These are phyloP conservation scores for Adineta ricciae DNA, from an alignment of 2,888 invertebrate genomes.

Conservation along the genomic window DNA sequence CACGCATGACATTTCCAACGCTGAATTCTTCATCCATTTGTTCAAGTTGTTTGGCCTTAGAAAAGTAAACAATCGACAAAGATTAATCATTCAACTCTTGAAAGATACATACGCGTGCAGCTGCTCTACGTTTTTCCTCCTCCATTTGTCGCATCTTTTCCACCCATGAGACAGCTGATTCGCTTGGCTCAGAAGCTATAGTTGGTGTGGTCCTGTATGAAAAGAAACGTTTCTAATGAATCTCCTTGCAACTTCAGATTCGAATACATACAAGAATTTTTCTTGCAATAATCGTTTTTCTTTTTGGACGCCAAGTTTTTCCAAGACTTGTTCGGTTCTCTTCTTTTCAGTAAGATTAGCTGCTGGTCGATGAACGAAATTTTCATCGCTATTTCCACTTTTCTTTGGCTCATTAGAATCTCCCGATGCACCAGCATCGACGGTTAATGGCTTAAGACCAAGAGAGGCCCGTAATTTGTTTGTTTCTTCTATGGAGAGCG, in stretches of 20 bases:
- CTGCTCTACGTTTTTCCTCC: conserved; percentile 71
- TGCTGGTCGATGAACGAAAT: conserved; percentile 53
- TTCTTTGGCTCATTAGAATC: conserved; percentile 53
- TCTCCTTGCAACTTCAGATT: neutral
- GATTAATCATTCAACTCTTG: neutral
- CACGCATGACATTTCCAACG: conserved; percentile 69
- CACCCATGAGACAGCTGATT: conserved; percentile 64
- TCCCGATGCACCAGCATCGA: conserved; percentile 48
- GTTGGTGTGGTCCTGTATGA: conserved; percentile 38
- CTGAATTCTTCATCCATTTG: conserved; percentile 91
- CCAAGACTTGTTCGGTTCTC: conserved; percentile 68
- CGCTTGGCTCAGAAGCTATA: conserved; percentile 58
- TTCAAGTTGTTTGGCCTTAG: conserved; percentile 76
- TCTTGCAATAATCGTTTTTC: conserved; percentile 69
- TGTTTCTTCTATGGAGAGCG: conserved; percentile 31
- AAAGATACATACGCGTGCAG: conserved; percentile 60
- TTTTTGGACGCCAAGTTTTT: conserved; percentile 65
- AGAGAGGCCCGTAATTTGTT: conserved; percentile 72
- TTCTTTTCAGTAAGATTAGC: conserved; percentile 57
- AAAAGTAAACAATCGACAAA: conserved; percentile 25
- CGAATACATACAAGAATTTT: conserved; percentile 26
- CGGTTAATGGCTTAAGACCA: conserved; percentile 79
- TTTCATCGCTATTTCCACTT: conserved; percentile 56
- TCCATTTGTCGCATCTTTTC: conserved; percentile 65
- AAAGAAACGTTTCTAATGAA: neutral